Base-by-base conservation (phyloP, 2,113 vertebrate genomes). In the Lagopus muta region DNA sequence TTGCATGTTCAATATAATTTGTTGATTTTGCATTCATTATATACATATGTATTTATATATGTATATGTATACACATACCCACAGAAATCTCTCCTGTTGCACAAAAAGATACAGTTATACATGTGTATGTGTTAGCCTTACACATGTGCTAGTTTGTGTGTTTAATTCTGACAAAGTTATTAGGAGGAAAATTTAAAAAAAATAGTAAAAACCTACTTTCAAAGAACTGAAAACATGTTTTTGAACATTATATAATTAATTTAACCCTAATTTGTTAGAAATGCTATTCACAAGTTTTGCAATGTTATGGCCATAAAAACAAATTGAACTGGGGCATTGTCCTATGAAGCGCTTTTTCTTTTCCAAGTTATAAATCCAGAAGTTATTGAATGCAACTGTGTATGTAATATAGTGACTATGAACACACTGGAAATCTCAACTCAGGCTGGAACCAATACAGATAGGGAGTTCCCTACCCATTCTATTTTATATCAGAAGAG, bases 41-140 rank as follows among this genome's bases (percentile, higher is more conserved):
- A 9, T 8, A 19, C 1, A 28, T 1, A 50, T 12, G 17, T 58
- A 57, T n/a, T 58, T 58, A 36, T 3, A 24, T 24, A 24, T 58
- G 15, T 52, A 30, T 30, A 45, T 32, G 16, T 22, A 15, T 22
- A 30, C 3, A 66, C 3, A 15, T 0, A 74, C 38, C 42, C 7
- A 40, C 6, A 52, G 12, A 9, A 1, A 0, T 1, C 3, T 24
- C 43, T 36, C 6, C 40, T 12, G 2, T 19, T 52, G 9, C n/a
- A 50, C 10, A 64, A 71, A 78, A 82, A 6, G 17, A 18, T 60
- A 22, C 52, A 22, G 13, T 32, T 40, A 43, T 48, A 38, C 4
- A 16, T 64, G 25, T 19, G 8, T 40, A 40, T 38, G 16, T 18
- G 16, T 40, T 64, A 40, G 36, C 25, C 27, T 40, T 40, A 28